Percentiles rank a stretch among this genome's conserved stretches.
phyloP scores from a whole-genome alignment of 2,888 invertebrate genomes.

The Polydrusus tereticollis region DNA sequence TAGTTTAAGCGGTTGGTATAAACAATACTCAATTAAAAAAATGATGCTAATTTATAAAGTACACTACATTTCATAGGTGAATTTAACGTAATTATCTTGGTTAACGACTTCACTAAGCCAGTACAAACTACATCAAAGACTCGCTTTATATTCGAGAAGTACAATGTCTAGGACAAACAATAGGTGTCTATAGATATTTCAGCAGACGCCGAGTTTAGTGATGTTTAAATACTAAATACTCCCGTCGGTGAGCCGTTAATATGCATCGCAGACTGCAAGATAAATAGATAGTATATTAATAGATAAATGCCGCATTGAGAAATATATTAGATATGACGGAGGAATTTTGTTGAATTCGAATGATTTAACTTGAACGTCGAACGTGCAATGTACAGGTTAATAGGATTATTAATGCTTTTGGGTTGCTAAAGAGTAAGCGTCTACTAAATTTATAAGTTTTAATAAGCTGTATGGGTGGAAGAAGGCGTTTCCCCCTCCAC shows the following conservation, averaged over 20 bases:
- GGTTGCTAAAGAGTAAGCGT: too few species aligned
- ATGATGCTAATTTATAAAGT: too few species aligned
- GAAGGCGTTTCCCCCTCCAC: too few species aligned
- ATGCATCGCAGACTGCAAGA: slow-evolving; percentile 33
- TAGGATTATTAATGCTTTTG: too few species aligned
- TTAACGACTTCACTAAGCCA: not conserved
- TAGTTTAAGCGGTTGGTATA: too few species aligned
- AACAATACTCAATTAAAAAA: too few species aligned
- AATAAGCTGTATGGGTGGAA: too few species aligned
- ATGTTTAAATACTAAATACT: slow-evolving; percentile 38
- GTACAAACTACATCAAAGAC: slow-evolving; percentile 20
- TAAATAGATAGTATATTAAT: slow-evolving; percentile 39
- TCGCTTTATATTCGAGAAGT: slow-evolving; percentile 30
- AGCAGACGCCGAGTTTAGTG: slow-evolving; percentile 22
- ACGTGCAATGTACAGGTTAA: too few species aligned
- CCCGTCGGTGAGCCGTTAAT: slow-evolving; percentile 8
- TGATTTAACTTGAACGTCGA: too few species aligned
- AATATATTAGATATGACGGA: slow-evolving; percentile 16
- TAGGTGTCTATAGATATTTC: slow-evolving; percentile 41
- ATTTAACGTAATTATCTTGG: not conserved
- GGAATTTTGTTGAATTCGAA: not conserved
- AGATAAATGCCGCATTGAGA: slow-evolving; percentile 32
- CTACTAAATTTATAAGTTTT: too few species aligned
- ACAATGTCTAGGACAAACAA: slow-evolving; percentile 34
- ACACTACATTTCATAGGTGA: not conserved